These are phyloP conservation scores for Buphagus erythrorhynchus DNA, from an alignment of 2,797 vertebrate genomes.

Conservation along the genomic window DNA sequence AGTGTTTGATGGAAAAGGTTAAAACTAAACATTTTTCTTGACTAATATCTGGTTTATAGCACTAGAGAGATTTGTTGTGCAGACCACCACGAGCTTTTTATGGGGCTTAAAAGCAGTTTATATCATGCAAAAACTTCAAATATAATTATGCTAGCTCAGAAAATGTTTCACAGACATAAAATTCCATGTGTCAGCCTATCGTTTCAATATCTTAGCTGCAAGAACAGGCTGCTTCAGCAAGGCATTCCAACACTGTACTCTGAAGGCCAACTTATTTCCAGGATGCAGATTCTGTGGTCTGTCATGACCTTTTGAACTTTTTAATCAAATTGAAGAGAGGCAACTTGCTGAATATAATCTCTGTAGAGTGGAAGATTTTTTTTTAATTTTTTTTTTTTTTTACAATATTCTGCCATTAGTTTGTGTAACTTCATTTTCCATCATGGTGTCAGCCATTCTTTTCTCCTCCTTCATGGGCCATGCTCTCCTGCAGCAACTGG, in stretches of 20 bases:
- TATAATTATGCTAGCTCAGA: neutral
- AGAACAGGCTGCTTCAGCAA: neutral
- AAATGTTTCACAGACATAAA: constrained; percentile 30
- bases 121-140: constrained; percentile 27
- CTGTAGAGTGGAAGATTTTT: neutral
- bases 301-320: neutral
- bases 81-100: constrained; percentile 38
- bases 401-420: neutral
- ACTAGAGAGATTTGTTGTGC: neutral
- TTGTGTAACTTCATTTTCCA: neutral
- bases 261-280: neutral
- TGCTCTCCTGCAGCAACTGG: neutral
- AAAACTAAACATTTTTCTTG: constrained; percentile 11
- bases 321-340: neutral
- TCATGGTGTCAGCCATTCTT: neutral
- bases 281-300: neutral
- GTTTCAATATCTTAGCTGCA: neutral
- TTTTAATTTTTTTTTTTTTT: neutral
- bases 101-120: constrained; percentile 30
- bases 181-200: neutral
- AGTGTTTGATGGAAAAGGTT: constrained; percentile 30
- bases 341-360: neutral
- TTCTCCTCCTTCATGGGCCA: neutral
- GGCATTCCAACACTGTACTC: accelerated
- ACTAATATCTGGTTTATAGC: constrained; percentile 30